These are phyloP conservation scores for Parapristionchus giblindavisi DNA, from an alignment of 2,888 invertebrate genomes.

Conservation along the genomic window DNA sequence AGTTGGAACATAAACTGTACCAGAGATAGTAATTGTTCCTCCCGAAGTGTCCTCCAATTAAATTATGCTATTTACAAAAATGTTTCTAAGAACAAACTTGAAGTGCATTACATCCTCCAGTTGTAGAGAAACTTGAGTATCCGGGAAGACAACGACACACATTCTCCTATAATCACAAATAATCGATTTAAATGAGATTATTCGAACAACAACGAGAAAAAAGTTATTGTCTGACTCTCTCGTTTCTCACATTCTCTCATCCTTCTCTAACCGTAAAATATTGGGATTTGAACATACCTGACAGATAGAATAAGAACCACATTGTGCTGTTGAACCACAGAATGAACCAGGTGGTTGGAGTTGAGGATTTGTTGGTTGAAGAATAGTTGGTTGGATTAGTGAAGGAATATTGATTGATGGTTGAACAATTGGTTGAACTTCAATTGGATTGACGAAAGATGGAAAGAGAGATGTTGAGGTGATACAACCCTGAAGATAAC, in stretches of 20 bases:
- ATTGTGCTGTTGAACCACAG: conserved; percentile 27
- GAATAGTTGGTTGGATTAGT: too few species aligned
- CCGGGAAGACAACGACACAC: conserved; percentile 30
- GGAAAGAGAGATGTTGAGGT: conserved; percentile 9
- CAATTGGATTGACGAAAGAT: conserved; percentile 7
- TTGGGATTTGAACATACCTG: neutral
- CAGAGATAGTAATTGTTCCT: neutral
- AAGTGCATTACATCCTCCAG: conserved; percentile 6
- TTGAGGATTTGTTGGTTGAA: neutral
- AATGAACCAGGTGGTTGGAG: conserved; percentile 4
- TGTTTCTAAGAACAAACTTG: neutral
- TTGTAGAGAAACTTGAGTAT: conserved; percentile 26
- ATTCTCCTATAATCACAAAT: neutral
- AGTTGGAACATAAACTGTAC: conserved; percentile 4
- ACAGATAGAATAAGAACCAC: conserved; percentile 24
- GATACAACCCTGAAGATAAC: conserved; percentile 38
- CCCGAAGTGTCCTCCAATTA: neutral
- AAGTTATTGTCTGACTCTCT: too few species aligned
- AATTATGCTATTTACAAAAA: neutral
- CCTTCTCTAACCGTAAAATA: neutral
- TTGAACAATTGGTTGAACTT: neutral
- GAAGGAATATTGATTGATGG: neutral
- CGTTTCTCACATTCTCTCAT: neutral
- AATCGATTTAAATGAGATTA: neutral
- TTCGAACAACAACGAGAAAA: neutral